A percentile compares a stretch with the other conserved stretches of the same genome.
Evolutionary conservation across 2,797 vertebrate species (phyloP).

Genomic region (Hipposideros larvatus): DNA sequence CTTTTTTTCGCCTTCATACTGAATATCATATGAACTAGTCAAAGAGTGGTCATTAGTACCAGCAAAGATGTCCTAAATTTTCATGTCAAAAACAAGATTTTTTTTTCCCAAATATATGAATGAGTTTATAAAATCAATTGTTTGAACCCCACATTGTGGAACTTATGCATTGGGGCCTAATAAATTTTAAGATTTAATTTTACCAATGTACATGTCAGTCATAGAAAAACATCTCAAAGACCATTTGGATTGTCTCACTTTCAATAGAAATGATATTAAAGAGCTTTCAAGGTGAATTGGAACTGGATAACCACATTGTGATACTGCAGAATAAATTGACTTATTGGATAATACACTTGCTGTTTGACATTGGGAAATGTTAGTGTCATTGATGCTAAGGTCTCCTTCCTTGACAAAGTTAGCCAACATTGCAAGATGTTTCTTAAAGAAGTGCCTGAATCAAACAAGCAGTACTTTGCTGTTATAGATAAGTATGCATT

Average conservation of each 20-base stretch:
- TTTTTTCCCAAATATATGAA: slow-evolving; percentile 5
- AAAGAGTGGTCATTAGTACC: neutral
- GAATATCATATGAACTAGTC: neutral
- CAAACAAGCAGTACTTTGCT: slow-evolving; percentile 11
- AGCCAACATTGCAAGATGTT: neutral
- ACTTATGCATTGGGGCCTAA: neutral
- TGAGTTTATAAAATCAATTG: neutral
- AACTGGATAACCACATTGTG: slow-evolving; percentile 33
- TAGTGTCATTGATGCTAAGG: neutral
- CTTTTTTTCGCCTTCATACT: neutral
- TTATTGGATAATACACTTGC: neutral
- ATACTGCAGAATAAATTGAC: slow-evolving; percentile 35
- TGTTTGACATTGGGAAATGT: slow-evolving; percentile 12
- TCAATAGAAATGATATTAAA: slow-evolving; percentile 46
- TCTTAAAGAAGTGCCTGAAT: neutral
- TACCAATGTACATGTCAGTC: slow-evolving; percentile 13
- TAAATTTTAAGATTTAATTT: slow-evolving; percentile 46
- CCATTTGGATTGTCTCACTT: neutral
- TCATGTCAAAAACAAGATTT: slow-evolving; percentile 16
- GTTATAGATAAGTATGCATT: neutral
- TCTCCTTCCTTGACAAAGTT: slow-evolving; percentile 26
- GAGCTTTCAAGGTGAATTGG: slow-evolving; percentile 35
- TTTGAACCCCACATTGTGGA: neutral
- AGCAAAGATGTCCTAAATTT: neutral
- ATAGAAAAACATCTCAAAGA: slow-evolving; percentile 48